Percentiles rank a stretch among this genome's conserved stretches.
phyloP scores from a whole-genome alignment of 2,888 invertebrate species.

The Sphaerophoria taeniata region DNA sequence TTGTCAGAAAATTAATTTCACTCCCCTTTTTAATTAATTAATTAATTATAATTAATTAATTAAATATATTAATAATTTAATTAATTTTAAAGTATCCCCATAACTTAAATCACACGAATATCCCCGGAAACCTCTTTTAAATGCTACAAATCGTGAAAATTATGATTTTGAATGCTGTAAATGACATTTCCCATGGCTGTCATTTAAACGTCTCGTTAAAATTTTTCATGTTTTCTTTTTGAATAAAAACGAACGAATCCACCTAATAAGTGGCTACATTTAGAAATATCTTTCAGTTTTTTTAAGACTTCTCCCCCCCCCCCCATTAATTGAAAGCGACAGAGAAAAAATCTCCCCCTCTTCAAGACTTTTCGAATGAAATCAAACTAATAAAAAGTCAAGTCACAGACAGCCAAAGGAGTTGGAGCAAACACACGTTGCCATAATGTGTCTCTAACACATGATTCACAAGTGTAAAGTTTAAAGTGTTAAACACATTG shows the following conservation, averaged over 20 bases:
- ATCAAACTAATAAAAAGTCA: slow-evolving; percentile 54
- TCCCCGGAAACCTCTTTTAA: slow-evolving; percentile 7
- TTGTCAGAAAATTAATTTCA: no score
- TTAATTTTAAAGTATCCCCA: neutral
- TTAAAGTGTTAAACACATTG: slow-evolving; percentile 61
- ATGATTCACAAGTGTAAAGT: slow-evolving; percentile 68
- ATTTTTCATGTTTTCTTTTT: slow-evolving; percentile 29
- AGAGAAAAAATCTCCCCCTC: slow-evolving; percentile 21
- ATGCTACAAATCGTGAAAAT: slow-evolving; percentile 2
- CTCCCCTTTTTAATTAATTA: no score
- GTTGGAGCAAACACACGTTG: slow-evolving; percentile 20
- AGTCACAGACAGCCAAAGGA: neutral
- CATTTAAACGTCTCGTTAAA: slow-evolving; percentile 63
- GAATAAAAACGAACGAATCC: slow-evolving; percentile 16
- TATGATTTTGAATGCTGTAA: slow-evolving; percentile 28
- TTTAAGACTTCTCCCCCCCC: neutral
- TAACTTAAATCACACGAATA: slow-evolving; percentile 27
- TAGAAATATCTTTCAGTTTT: slow-evolving; percentile 32
- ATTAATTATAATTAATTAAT: no score
- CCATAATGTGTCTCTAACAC: slow-evolving; percentile 30
- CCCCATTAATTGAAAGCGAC: slow-evolving; percentile 19
- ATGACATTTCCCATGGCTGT: slow-evolving; percentile 69
- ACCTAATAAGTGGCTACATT: slow-evolving; percentile 70
- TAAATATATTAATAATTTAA: no score
- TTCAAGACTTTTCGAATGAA: slow-evolving; percentile 12